Conservation (phyloP, 2,888 invertebrate genomes). For the Drosophila leonis region DNA sequence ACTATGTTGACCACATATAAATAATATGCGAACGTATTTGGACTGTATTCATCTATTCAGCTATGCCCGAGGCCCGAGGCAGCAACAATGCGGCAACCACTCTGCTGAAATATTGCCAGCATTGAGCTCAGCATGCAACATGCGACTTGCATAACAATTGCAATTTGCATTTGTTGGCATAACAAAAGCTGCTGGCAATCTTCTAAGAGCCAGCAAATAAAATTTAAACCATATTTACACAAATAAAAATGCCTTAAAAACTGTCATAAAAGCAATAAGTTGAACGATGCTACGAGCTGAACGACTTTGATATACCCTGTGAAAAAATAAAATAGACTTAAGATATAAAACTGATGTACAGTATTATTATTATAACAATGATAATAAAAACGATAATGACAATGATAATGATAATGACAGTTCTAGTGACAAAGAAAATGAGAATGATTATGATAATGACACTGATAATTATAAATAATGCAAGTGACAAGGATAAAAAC, state of each 20-base stretch:
- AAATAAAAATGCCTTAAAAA: conserved; percentile 63
- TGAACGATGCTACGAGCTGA: too few species aligned
- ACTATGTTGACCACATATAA: conserved; percentile 17
- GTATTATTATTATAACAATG: not conserved
- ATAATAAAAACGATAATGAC: not conserved
- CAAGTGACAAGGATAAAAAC: not conserved
- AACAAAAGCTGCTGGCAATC: conserved; percentile 51
- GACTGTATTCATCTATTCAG: not conserved
- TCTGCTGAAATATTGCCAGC: conserved; percentile 26
- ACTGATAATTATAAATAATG: not conserved
- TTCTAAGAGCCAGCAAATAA: conserved; percentile 55
- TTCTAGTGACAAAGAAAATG: not conserved
- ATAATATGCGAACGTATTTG: conserved; percentile 20
- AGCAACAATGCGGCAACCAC: conserved; percentile 23
- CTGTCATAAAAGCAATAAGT: conserved; percentile 42
- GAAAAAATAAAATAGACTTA: not conserved
- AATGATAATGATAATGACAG: not conserved
- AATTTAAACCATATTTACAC: conserved; percentile 63
- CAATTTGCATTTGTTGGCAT: conserved; percentile 58
- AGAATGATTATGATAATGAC: not conserved
- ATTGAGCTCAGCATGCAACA: conserved; percentile 19
- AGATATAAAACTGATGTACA: not conserved
- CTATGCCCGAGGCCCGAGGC: conserved; percentile 9
- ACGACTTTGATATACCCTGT: conserved; percentile 2
- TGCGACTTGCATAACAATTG: conserved; percentile 57